Evolutionary conservation across 2,888 invertebrate species (phyloP).

Genomic region (Automeris io): DNA sequence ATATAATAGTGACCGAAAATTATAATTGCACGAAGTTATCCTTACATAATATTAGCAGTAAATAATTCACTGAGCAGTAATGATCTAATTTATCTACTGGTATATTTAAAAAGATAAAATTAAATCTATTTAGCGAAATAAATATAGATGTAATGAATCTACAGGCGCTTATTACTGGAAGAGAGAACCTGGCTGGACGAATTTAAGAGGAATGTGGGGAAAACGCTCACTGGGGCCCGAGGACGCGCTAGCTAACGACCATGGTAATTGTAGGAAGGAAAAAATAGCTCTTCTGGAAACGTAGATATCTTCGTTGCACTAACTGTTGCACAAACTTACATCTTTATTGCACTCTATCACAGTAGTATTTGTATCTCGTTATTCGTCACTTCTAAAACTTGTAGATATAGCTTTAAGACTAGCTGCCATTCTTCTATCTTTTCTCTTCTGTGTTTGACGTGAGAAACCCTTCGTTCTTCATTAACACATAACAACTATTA

Average conservation of each 20-base stretch:
- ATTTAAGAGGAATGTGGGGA: slow-evolving; percentile 88
- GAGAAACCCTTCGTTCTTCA: no score
- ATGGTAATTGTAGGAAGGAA: slow-evolving; percentile 39
- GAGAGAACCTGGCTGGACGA: slow-evolving; percentile 87
- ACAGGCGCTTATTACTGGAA: slow-evolving; percentile 85
- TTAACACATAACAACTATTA: no score
- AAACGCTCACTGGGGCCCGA: slow-evolving; percentile 76
- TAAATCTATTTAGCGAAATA: slow-evolving; percentile 14
- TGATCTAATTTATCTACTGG: no score
- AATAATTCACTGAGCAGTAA: no score
- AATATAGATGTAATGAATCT: slow-evolving; percentile 24
- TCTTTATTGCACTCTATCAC: slow-evolving; percentile 16
- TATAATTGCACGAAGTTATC: no score
- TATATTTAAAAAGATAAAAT: no score
- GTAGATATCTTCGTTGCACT: no score
- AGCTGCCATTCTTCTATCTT: background rate
- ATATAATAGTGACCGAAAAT: no score
- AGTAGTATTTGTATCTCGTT: slow-evolving; percentile 8
- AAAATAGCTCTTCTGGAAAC: no score
- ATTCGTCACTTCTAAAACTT: background rate
- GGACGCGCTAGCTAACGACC: slow-evolving; percentile 38
- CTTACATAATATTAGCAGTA: no score
- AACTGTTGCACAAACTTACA: slow-evolving; percentile 8
- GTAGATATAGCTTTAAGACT: slow-evolving; percentile 6
- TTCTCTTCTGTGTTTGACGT: background rate